A percentile compares a stretch with the other conserved stretches of the same genome.
Evolutionary conservation across 1,140 invertebrate species (phyloP).

Genomic region (Monomorium pharaonis): DNA sequence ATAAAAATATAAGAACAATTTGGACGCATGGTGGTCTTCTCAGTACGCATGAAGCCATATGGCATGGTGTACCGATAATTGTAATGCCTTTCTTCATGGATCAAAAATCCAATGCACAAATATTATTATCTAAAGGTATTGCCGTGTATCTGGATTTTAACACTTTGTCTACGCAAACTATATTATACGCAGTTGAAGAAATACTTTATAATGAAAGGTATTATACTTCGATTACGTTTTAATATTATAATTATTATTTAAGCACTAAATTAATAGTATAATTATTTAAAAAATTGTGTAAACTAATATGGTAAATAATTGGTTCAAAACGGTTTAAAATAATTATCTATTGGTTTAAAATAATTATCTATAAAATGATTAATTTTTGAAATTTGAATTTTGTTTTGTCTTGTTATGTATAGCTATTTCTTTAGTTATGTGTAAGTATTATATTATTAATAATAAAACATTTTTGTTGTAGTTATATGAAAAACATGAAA

Average conservation of each 20-base stretch:
- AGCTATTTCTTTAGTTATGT: not conserved
- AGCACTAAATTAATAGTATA: not conserved
- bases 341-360: too few species aligned
- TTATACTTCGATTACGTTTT: not conserved
- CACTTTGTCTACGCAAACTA: not conserved
- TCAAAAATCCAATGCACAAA: slow-evolving; percentile 86
- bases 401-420: not conserved
- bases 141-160: slow-evolving; percentile 79
- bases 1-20: slow-evolving; percentile 89
- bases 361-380: not conserved
- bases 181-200: not conserved
- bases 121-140: slow-evolving; percentile 82
- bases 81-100: slow-evolving; percentile 89
- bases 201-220: slow-evolving; percentile 50
- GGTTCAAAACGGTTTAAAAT: too few species aligned
- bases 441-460: not conserved
- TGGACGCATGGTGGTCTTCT: slow-evolving; percentile 90
- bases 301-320: not conserved
- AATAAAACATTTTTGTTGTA: not conserved
- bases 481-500: slow-evolving; percentile 50
- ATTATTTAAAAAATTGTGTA: not conserved
- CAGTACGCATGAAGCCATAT: slow-evolving; percentile 89
- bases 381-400: not conserved
- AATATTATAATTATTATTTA: not conserved
- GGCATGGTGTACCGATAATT: slow-evolving; percentile 89